A percentile compares a stretch with the other conserved stretches of the same genome.
Conservation (phyloP, 1,140 invertebrate genomes). For the Popillia japonica region DNA sequence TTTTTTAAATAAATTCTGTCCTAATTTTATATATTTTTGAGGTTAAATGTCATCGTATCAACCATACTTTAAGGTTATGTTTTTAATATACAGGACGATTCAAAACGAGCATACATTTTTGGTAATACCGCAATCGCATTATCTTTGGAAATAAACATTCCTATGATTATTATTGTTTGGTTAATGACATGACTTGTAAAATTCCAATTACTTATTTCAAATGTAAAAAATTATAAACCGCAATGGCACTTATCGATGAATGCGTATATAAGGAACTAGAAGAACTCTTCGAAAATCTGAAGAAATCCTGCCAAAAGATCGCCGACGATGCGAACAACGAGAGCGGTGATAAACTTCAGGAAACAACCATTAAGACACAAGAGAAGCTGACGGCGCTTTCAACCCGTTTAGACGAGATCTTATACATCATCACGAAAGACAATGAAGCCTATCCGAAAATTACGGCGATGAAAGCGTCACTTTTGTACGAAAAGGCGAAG, state of each 20-base stretch:
- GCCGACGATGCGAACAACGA: constrained; percentile 37
- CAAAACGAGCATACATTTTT: background rate
- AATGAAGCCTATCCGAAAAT: constrained; percentile 43
- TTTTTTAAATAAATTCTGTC: background rate
- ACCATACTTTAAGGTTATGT: background rate
- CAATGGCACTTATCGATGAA: constrained; percentile 35
- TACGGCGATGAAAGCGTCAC: constrained; percentile 52
- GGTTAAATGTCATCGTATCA: background rate
- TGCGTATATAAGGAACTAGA: constrained; percentile 41
- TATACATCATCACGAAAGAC: constrained; percentile 38
- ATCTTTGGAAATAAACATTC: constrained; percentile 35
- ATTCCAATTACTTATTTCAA: constrained; percentile 35
- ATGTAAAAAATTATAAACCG: constrained; percentile 26
- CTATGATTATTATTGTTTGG: constrained; percentile 33
- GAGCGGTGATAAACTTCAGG: constrained; percentile 16
- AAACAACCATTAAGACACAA: constrained; percentile 30
- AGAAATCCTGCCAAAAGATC: constrained; percentile 41
- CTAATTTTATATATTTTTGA: background rate
- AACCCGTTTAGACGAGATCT: constrained; percentile 39
- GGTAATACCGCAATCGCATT: background rate
- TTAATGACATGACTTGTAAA: constrained; percentile 34
- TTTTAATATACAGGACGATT: background rate
- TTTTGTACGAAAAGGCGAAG: constrained; percentile 56
- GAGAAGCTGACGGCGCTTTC: constrained; percentile 39
- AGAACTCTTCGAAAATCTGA: constrained; percentile 43